These are phyloP conservation scores for Pelmatolapia mariae DNA, from an alignment of 2,113 vertebrate genomes.

Conservation along the genomic window DNA sequence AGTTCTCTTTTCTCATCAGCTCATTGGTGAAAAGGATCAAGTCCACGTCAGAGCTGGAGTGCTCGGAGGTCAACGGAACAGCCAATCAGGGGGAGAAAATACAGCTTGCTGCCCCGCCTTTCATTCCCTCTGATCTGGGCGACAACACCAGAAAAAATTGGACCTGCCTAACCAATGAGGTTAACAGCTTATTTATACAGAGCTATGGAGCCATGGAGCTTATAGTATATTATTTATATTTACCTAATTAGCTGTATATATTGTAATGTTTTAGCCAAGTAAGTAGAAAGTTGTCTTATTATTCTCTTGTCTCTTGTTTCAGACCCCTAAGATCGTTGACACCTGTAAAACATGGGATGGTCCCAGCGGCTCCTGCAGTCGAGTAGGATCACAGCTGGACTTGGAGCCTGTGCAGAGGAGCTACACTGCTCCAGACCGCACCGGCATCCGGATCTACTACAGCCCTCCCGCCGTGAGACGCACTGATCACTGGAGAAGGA, in stretches of 20 bases:
- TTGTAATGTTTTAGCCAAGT: background rate
- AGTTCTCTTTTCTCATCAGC: background rate
- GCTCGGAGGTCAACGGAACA: slow-evolving; percentile 58
- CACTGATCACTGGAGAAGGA: slow-evolving; percentile 62
- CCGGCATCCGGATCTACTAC: slow-evolving; percentile 94
- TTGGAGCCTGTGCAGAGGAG: slow-evolving; percentile 87
- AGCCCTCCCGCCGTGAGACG: slow-evolving; percentile 87
- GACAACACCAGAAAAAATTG: slow-evolving; percentile 74
- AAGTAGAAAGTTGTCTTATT: background rate
- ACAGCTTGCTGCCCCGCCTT: slow-evolving; percentile 41
- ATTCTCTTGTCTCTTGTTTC: background rate
- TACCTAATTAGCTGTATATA: background rate
- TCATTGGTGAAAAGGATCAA: slow-evolving; percentile 74
- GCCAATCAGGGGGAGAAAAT: slow-evolving; percentile 48
- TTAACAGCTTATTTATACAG: background rate
- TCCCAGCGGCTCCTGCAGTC: slow-evolving; percentile 61
- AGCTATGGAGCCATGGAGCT: background rate
- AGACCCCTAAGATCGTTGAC: slow-evolving; percentile 58
- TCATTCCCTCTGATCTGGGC: slow-evolving; percentile 49
- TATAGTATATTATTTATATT: background rate
- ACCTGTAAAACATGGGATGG: slow-evolving; percentile 83
- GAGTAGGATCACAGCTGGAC: slow-evolving; percentile 64
- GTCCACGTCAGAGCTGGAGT: slow-evolving; percentile 83
- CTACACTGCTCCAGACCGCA: slow-evolving; percentile 91
- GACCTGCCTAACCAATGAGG: slow-evolving; percentile 77